Conservation (phyloP, 2,113 vertebrate species). For the Sterrhoptilus dennistouni region DNA sequence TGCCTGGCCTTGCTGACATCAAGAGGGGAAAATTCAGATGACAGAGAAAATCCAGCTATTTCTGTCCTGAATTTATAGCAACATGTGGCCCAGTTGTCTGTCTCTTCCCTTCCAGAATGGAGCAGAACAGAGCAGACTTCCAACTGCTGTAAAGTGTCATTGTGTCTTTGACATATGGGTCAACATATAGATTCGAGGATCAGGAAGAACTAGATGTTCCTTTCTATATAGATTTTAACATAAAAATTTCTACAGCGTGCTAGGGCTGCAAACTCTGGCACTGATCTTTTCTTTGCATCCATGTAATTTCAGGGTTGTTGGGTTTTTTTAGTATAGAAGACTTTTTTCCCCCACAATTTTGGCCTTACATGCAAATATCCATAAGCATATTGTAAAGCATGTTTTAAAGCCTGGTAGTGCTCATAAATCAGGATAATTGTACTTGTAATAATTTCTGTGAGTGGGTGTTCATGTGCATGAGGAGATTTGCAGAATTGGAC, state of each 20-base stretch:
- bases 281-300: background rate
- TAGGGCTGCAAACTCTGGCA: background rate
- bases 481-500: background rate
- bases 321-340: background rate
- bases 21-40: background rate
- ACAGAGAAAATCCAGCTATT: background rate
- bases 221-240: background rate
- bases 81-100: background rate
- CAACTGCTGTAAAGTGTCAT: background rate
- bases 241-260: background rate
- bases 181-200: background rate
- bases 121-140: background rate
- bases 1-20: background rate
- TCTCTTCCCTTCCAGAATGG: background rate
- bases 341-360: background rate
- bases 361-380: background rate
- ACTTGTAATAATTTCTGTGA: background rate
- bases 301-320: background rate
- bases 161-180: background rate
- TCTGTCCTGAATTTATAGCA: background rate
- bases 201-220: background rate
- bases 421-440: background rate
- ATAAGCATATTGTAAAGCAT: background rate
- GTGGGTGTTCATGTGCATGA: background rate
- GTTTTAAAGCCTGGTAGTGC: background rate